These are phyloP conservation scores for Scophthalmus maximus DNA, from an alignment of 2,113 vertebrate species.

Conservation along the genomic window DNA sequence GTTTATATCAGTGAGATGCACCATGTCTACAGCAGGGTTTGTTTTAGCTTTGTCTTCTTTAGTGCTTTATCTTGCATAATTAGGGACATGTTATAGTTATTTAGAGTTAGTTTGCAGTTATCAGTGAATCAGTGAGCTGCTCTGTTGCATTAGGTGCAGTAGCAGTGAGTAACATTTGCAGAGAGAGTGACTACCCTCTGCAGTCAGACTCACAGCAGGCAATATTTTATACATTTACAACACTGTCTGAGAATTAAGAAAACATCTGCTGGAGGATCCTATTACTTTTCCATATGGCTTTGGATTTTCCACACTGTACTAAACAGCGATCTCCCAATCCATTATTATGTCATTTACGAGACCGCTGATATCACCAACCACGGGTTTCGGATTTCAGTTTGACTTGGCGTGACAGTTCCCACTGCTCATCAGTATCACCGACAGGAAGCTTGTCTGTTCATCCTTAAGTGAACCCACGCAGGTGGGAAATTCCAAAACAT, in stretches of 20 bases:
- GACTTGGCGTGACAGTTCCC: background rate
- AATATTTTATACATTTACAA: constrained; percentile 48
- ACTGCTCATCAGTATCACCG: background rate
- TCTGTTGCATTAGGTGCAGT: background rate
- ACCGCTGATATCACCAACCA: constrained; percentile 22
- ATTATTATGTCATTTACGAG: constrained; percentile 45
- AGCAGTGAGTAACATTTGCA: background rate
- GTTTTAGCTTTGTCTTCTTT: too few species aligned
- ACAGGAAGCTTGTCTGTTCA: background rate
- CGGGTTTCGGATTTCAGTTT: constrained; percentile 15
- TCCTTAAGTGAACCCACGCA: background rate
- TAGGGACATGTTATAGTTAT: background rate
- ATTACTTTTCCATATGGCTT: constrained; percentile 53
- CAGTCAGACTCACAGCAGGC: constrained; percentile 14
- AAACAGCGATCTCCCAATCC: constrained; percentile 27
- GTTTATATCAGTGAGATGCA: background rate
- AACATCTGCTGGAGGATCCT: constrained; percentile 48
- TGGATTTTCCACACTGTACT: constrained; percentile 27
- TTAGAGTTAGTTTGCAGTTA: too few species aligned
- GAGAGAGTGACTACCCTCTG: constrained; percentile 11
- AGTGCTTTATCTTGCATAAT: background rate
- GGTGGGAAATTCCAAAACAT: background rate
- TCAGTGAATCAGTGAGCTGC: background rate
- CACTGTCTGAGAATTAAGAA: constrained; percentile 41
- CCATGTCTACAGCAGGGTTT: too few species aligned